These are phyloP conservation scores for Luidia sarsii DNA, from an alignment of 53 echinoderm and acorn worm species.

Conservation along the genomic window DNA sequence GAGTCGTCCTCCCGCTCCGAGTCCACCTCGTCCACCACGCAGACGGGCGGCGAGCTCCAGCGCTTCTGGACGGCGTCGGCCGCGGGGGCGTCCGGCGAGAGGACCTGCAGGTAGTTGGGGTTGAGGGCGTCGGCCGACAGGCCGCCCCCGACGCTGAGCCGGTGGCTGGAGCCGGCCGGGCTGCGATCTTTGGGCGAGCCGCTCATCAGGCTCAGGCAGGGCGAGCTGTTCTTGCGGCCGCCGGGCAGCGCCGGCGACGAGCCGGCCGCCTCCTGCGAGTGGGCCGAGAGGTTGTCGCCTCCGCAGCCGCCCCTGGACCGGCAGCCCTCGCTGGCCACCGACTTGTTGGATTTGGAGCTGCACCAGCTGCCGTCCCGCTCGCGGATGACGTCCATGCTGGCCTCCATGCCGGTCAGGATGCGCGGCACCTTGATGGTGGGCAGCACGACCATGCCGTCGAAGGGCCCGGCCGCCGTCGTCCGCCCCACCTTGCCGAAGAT, in stretches of 20 bases:
- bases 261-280: constrained; percentile 32
- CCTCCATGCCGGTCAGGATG: constrained; percentile 40
- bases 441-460: constrained; percentile 34
- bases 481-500: background rate
- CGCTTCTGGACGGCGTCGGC: constrained; percentile 33
- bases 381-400: constrained; percentile 59
- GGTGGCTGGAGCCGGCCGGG: constrained; percentile 36
- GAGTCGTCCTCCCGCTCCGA: constrained; percentile 44
- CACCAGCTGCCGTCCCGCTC: constrained; percentile 57
- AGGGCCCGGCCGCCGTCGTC: background rate
- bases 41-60: constrained; percentile 47
- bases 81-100: constrained; percentile 21
- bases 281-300: constrained; percentile 11
- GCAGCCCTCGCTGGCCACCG: constrained; percentile 10
- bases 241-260: no score
- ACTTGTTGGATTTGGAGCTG: constrained; percentile 51
- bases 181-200: constrained; percentile 41
- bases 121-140: background rate
- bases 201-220: constrained; percentile 14
- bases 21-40: constrained; percentile 29
- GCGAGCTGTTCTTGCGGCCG: constrained; percentile 41
- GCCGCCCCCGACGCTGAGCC: constrained; percentile 21
- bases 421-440: constrained; percentile 53
- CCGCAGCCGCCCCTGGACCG: constrained; percentile 1
- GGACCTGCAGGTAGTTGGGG: constrained; percentile 36